These are phyloP conservation scores for Bombus balteatus DNA, from an alignment of 1,140 invertebrate species.

Conservation along the genomic window DNA sequence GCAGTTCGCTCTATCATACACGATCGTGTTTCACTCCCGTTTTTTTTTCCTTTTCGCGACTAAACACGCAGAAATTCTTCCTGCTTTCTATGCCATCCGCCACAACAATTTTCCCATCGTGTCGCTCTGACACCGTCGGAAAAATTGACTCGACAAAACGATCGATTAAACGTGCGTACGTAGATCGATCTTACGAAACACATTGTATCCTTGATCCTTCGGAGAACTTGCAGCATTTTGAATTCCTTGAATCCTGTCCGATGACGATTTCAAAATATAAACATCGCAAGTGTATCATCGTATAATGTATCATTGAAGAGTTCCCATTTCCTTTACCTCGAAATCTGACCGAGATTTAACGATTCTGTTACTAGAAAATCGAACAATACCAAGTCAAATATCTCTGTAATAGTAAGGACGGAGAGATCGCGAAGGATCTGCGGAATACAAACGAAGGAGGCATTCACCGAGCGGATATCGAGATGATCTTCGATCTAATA, in stretches of 20 bases:
- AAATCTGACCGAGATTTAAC: neutral
- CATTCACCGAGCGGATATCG: slow-evolving; percentile 2
- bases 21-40: slow-evolving; percentile 31
- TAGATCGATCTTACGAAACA: neutral
- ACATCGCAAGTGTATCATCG: too few species aligned
- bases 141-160: neutral
- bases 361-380: neutral
- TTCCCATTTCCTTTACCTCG: neutral
- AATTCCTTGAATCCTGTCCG: neutral
- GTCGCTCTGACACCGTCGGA: too few species aligned
- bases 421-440: too few species aligned
- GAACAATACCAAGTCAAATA: neutral
- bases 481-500: slow-evolving; percentile 28
- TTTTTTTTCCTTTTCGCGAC: slow-evolving; percentile 8
- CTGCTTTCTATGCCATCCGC: slow-evolving; percentile 33
- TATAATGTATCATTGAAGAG: neutral
- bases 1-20: slow-evolving; percentile 4
- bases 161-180: neutral
- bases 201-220: neutral
- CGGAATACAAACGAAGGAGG: neutral
- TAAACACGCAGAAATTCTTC: slow-evolving; percentile 15
- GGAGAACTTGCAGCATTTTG: neutral
- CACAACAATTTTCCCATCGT: neutral
- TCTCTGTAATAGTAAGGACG: neutral
- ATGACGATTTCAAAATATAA: neutral